Evolutionary conservation across 2,113 vertebrate species (phyloP), one percentile per base, ranked within the genome.

Genomic region (Passer domesticus): DNA sequence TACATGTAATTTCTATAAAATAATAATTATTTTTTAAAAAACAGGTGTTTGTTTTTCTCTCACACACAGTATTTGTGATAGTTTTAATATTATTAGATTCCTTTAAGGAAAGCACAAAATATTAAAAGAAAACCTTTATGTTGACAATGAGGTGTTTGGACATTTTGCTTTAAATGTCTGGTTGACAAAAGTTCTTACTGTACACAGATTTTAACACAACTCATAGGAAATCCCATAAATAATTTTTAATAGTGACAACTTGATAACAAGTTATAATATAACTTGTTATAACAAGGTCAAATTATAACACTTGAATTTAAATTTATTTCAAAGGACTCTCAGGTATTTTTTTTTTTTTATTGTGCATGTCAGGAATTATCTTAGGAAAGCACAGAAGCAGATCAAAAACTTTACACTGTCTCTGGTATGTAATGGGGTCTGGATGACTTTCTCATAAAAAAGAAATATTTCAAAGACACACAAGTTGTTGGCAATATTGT

Each of bases 51-150:
- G 2, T 5, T 77, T 69, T 77, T 43, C 4, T 59, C 52, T 63
- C 16, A 14, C 1, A 6, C 16, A 20, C 1, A 5, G 1, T 35
- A 5, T 6, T 67, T 77, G 17, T 43, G 12, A 39, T 25, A 33
- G 12, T 47, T 79, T 56, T 4, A 13, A 8, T 35, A 13, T 33
- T 18, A 21, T 25, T 62, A 68, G 8, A 35, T 46, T 37, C 5
- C 7, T 27, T 53, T 52, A 60, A 64, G 16, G 3, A 33, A 75
- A 50, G 22, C 11, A 44, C 0, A 10, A 77, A n/a, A 20, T 3
- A 46, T 11, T 64, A 14, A 49, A 87, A 50, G 17, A 55, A 63
- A 60, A 27, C 0, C 3, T 53, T 55, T 19, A 44, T 14, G 5
- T 8, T 74, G 8, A 7, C 70, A 70, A 52, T 35, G 0, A 63